These are phyloP conservation scores for Scrobipalpa costella DNA, from an alignment of 2,888 invertebrate genomes.

Conservation along the genomic window DNA sequence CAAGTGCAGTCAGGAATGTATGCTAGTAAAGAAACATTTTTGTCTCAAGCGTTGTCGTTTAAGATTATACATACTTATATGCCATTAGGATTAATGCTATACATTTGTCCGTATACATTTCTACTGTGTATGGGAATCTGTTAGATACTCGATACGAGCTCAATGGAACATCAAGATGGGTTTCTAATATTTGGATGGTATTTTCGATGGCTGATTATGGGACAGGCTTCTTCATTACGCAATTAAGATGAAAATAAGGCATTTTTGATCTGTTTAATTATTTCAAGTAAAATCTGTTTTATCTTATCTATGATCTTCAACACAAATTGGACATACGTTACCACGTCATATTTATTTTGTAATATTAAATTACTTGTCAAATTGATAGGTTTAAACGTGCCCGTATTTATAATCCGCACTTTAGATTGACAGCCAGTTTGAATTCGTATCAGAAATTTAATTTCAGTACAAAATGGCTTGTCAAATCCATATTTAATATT, in stretches of 20 bases:
- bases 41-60: constrained; percentile 59
- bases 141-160: constrained; percentile 30
- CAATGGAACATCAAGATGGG: constrained; percentile 17
- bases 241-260: constrained; percentile 23
- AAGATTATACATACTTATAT: constrained; percentile 51
- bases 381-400: no score
- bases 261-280: not conserved
- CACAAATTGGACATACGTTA: no score
- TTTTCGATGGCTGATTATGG: constrained; percentile 26
- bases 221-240: constrained; percentile 29
- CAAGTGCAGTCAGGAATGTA: not conserved
- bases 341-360: no score
- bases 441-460: no score
- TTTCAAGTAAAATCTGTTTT: not conserved
- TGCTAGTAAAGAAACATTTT: constrained; percentile 46
- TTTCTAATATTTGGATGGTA: constrained; percentile 17
- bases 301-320: no score
- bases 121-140: constrained; percentile 11
- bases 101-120: constrained; percentile 56
- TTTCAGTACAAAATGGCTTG: no score
- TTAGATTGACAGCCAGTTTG: no score
- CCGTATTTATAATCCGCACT: no score
- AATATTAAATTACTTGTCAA: no score
- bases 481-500: no score
- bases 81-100: constrained; percentile 77